Evolutionary conservation across 2,888 invertebrate genomes (phyloP), one percentile per base, ranked within the genome.

Genomic region (Chirona hameri): DNA sequence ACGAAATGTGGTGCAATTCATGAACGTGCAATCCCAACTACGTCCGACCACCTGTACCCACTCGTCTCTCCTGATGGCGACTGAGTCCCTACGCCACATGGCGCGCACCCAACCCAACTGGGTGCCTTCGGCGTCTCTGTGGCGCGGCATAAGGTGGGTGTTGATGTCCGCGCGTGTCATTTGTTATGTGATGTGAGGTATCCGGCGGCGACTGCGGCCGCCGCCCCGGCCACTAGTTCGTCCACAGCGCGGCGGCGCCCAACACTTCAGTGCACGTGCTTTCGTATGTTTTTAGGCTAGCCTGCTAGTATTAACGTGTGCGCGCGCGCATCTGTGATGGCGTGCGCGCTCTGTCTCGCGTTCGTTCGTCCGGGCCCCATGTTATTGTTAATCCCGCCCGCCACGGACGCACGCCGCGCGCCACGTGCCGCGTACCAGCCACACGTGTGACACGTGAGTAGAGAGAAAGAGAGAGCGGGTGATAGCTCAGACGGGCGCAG

Each of bases 211-310:
- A 24, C 7, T 24, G 24, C 24, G 24, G 24, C 21, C 24, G 60
- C 1, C 60, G 60, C 9, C 60, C 24, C 24, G 18, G 24, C 7
- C 3, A 9, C 60, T 18, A 0, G 7, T 1, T 7, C 60, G 24
- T 24, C 60, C 2, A 7, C 60, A 2, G 60, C 60, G 15, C 18
- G 55, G 2, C 14, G 24, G 3, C 21, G 24, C 9, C 60, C 9
- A 3, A 60, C 24, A 57, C 7, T 60, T 60, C 60, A 27, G 65
- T 65, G 65, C 27, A 65, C 27, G 65, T 65, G 65, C 65, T 65
- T 65, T 65, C 65, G 65, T 65, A 65, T 10, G 65, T 65, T 65
- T 65, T 65, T 65, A 65, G 65, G n/a, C n/a, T 65, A 65, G 65
- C 65, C 65, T 65, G 52, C 52, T n/a, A 27, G 65, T 65, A 65